Conservation (phyloP, 2,797 vertebrate genomes). For the Anolis apletophallus region DNA sequence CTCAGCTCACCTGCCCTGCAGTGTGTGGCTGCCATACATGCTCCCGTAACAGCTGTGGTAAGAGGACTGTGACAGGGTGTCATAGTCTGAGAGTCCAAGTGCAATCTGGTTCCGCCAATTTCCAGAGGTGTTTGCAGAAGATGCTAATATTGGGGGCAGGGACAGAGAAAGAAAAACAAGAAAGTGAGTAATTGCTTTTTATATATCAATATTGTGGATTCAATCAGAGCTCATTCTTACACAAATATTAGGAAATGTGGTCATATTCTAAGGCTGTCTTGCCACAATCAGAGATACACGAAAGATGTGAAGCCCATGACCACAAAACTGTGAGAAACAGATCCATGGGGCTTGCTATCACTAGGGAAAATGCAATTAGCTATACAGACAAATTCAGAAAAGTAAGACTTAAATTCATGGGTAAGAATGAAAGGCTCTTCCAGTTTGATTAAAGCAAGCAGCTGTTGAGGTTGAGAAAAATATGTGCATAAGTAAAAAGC, state of each 20-base stretch:
- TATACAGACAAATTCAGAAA: not conserved
- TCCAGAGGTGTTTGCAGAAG: slow-evolving; percentile 81
- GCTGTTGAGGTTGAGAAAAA: no score
- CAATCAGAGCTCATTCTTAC: not conserved
- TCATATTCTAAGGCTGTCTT: not conserved
- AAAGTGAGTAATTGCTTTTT: slow-evolving; percentile 21
- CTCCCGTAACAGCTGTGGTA: slow-evolving; percentile 83
- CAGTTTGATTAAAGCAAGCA: not conserved
- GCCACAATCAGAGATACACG: not conserved
- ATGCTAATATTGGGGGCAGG: slow-evolving; percentile 74
- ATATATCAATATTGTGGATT: accelerated
- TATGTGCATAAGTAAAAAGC: no score
- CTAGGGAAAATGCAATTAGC: not conserved
- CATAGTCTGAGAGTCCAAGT: slow-evolving; percentile 82
- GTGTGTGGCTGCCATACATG: slow-evolving; percentile 82
- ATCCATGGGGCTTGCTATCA: not conserved
- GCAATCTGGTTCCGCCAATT: slow-evolving; percentile 86
- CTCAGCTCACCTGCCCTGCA: slow-evolving; percentile 89
- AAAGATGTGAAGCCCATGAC: not conserved
- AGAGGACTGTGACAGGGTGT: slow-evolving; percentile 81
- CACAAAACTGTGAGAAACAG: not conserved
- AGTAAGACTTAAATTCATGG: not conserved
- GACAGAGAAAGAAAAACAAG: not conserved
- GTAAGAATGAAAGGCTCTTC: no score
- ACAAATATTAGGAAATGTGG: not conserved